Conservation (phyloP, 2,888 invertebrate genomes). For the Pristionchus fissidentatus region DNA sequence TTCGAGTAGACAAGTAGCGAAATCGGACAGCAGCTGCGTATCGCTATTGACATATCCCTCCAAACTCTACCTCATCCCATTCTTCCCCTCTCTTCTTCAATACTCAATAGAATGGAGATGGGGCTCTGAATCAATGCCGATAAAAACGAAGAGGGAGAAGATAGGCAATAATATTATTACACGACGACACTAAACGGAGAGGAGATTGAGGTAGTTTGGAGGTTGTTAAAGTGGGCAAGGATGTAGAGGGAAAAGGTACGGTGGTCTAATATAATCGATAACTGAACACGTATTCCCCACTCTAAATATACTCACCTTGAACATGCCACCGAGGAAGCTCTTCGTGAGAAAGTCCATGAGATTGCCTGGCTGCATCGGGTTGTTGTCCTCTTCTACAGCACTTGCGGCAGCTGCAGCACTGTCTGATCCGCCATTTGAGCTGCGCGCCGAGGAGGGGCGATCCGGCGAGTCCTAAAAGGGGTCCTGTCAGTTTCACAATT, state of each 20-base stretch:
- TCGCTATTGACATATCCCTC: slow-evolving; percentile 1
- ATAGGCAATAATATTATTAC: slow-evolving; percentile 42
- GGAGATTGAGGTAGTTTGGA: slow-evolving; percentile 42
- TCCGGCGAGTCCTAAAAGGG: slow-evolving; percentile 14
- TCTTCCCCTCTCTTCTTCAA: slow-evolving; percentile 2
- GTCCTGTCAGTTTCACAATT: background rate
- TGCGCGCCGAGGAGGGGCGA: slow-evolving; percentile 11
- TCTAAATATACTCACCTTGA: slow-evolving; percentile 38
- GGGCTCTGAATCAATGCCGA: slow-evolving; percentile 38
- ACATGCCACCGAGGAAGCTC: slow-evolving; percentile 1
- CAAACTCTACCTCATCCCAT: slow-evolving; percentile 41
- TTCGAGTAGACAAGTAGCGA: background rate
- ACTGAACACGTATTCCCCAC: too few relatives aligned
- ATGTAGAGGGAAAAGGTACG: background rate
- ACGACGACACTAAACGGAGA: slow-evolving; percentile 31
- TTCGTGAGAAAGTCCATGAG: slow-evolving; percentile 23
- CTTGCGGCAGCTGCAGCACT: background rate
- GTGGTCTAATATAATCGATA: background rate
- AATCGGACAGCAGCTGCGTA: background rate
- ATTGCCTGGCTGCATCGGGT: slow-evolving; percentile 18
- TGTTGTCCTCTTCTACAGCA: background rate
- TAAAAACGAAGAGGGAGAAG: slow-evolving; percentile 31
- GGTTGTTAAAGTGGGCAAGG: slow-evolving; percentile 19
- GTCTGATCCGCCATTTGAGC: slow-evolving; percentile 25
- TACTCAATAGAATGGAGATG: slow-evolving; percentile 43